Conservation (phyloP, 2,888 invertebrate species). For the Lepidochitona cinerea region DNA sequence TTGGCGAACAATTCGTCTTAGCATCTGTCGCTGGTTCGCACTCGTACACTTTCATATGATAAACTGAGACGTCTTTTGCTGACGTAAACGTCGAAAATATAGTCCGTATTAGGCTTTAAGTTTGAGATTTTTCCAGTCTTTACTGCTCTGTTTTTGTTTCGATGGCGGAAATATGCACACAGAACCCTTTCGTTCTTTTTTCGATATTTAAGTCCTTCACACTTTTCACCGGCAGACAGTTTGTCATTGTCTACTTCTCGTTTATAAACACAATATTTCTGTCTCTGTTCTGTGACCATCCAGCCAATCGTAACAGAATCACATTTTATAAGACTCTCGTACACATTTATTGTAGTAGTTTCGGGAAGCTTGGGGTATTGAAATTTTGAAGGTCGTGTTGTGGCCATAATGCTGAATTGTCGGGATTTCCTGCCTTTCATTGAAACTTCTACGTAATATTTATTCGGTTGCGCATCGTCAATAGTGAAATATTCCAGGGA, state of each 20-base stretch:
- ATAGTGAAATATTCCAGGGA: constrained; percentile 1
- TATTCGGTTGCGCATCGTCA: neutral
- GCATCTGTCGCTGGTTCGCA: constrained; percentile 43
- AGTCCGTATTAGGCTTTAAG: constrained; percentile 53
- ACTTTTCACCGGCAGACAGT: constrained; percentile 18
- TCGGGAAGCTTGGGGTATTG: constrained; percentile 58
- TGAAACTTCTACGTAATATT: neutral
- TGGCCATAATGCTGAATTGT: constrained; percentile 35
- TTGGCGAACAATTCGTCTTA: no score
- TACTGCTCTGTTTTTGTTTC: constrained; percentile 33
- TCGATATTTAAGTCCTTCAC: constrained; percentile 35
- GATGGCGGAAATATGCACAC: constrained; percentile 34
- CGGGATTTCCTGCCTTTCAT: neutral
- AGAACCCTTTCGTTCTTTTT: constrained; percentile 32
- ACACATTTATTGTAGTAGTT: constrained; percentile 58
- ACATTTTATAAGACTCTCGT: constrained; percentile 54
- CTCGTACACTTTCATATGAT: constrained; percentile 58
- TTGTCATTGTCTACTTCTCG: constrained; percentile 36
- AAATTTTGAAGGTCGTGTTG: constrained; percentile 35
- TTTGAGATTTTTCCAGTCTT: constrained; percentile 59
- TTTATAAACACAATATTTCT: constrained; percentile 66
- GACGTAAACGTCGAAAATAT: constrained; percentile 64
- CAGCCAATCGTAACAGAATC: constrained; percentile 66
- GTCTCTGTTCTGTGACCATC: constrained; percentile 60
- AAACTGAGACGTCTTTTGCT: constrained; percentile 53